Conservation (phyloP, 2,113 vertebrate genomes). For the Percina caprodes region DNA sequence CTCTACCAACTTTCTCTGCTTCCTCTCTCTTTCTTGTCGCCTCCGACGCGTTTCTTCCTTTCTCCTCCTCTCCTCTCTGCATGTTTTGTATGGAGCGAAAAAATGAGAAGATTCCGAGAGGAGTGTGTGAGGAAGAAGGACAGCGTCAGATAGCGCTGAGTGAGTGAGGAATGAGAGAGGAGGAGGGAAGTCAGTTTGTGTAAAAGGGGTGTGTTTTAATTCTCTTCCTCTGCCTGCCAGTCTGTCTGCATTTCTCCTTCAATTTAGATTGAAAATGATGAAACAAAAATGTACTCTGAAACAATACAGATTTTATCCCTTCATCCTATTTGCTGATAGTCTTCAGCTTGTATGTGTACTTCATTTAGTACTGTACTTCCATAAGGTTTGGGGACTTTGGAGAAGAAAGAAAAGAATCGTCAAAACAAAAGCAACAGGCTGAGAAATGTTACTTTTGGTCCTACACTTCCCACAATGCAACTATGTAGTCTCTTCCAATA, state of each 20-base stretch:
- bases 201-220: slow-evolving; percentile 64
- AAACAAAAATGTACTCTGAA: not conserved
- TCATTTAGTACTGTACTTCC: not conserved
- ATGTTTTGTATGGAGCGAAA: slow-evolving; percentile 59
- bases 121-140: slow-evolving; percentile 29
- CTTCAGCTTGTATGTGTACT: not conserved
- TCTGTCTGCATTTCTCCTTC: not conserved
- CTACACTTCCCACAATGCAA: not conserved
- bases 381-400: not conserved
- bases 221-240: slow-evolving; percentile 35
- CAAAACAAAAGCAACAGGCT: not conserved
- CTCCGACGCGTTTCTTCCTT: slow-evolving; percentile 54
- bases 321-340: not conserved
- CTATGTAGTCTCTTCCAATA: not conserved
- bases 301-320: no score
- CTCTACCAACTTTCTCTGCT: slow-evolving; percentile 74
- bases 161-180: slow-evolving; percentile 47
- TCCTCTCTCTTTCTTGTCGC: slow-evolving; percentile 61
- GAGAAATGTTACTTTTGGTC: not conserved
- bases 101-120: slow-evolving; percentile 27
- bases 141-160: slow-evolving; percentile 46
- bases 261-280: not conserved
- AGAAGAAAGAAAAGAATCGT: fast-evolving
- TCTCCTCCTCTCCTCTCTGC: slow-evolving; percentile 68
- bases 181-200: slow-evolving; percentile 11